Evolutionary conservation across 2,888 invertebrate species (phyloP), one percentile per base, ranked within the genome.

Genomic region (Osedax frankpressi): DNA sequence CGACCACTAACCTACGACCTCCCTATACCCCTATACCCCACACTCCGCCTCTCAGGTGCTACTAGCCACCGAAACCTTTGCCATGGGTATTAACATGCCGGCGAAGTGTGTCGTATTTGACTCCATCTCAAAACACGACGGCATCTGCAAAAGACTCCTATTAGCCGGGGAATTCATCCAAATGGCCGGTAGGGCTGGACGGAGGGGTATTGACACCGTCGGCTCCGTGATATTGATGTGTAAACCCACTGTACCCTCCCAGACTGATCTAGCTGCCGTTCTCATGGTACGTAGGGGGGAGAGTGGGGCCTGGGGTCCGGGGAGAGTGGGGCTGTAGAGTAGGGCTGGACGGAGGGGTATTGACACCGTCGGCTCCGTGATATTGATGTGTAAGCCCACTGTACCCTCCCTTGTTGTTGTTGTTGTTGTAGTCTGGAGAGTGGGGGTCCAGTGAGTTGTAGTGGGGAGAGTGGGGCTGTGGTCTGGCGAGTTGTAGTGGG

Each of bases 81-180:
- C 98, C 0, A 97, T 98, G 95, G 98, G 98, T 0, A 94, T 99
- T 1, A 99, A 98, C 85, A 99, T 99, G 98, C 98, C 98, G 0
- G 94, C 98, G 0, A 88, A 94, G 24, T 96, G 96, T 0, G 98
- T 99, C 0, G 90, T 97, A 19, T 99, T 99, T 84, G 96, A 97
- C 85, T 90, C 91, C 3, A 89, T 91, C 60, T 87, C 87, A 27
- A 99, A 99, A 85, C 94, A 89, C 82, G 98, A 99, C 83, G 98
- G 98, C 0, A 86, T 87, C 2, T 88, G 89, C 78, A 87, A 89
- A 73, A 88, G 97, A 11, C 76, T 76, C 44, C 71, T 77, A 60
- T 26, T 74, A 71, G 73, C 76, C 28, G 79, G 79, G n/a, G 79
- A 80, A 73, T 80, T 79, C 75, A 79, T 78, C 30, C 80, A 81